Percentiles rank a stretch among this genome's conserved stretches.
Conservation (phyloP, 2,797 vertebrate species). For the Aeoliscus strigatus region DNA sequence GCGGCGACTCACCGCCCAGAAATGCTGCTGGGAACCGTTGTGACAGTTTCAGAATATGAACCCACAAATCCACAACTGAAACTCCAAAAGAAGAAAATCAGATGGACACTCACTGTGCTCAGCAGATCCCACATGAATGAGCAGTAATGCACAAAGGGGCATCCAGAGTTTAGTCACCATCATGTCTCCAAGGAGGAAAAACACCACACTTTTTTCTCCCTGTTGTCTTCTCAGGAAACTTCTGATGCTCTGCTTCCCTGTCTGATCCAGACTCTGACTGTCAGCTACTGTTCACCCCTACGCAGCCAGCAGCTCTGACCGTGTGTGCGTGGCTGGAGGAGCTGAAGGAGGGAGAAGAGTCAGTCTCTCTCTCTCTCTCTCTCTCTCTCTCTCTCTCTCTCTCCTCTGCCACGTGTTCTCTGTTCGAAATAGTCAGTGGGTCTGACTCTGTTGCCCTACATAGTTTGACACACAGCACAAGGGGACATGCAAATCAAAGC, state of each 20-base stretch:
- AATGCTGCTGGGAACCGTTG: too few species aligned
- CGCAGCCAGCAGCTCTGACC: too few species aligned
- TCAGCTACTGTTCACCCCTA: too few species aligned
- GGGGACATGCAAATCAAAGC: not conserved
- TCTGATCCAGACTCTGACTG: too few species aligned
- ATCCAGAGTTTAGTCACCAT: constrained; percentile 61
- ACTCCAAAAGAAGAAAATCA: not conserved
- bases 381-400: constrained; percentile 14
- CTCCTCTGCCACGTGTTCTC: constrained; percentile 66
- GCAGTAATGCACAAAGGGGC: constrained; percentile 45
- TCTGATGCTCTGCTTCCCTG: too few species aligned
- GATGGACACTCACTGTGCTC: constrained; percentile 32
- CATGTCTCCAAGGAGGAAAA: constrained; percentile 24
- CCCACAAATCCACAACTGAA: not conserved
- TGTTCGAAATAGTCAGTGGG: constrained; percentile 43
- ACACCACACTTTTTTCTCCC: too few species aligned
- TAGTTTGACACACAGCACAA: constrained; percentile 2
- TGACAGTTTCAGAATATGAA: too few species aligned
- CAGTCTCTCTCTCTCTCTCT: constrained; percentile 18
- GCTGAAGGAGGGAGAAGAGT: too few species aligned
- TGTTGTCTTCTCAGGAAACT: not conserved
- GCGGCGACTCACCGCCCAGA: too few species aligned
- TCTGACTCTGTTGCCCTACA: constrained; percentile 16
- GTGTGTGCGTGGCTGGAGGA: too few species aligned
- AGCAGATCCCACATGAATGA: constrained; percentile 38